Percentiles rank a stretch among this genome's conserved stretches.
These are phyloP conservation scores for Opisthocomus hoazin DNA, from an alignment of 2,113 vertebrate species.

Conservation along the genomic window DNA sequence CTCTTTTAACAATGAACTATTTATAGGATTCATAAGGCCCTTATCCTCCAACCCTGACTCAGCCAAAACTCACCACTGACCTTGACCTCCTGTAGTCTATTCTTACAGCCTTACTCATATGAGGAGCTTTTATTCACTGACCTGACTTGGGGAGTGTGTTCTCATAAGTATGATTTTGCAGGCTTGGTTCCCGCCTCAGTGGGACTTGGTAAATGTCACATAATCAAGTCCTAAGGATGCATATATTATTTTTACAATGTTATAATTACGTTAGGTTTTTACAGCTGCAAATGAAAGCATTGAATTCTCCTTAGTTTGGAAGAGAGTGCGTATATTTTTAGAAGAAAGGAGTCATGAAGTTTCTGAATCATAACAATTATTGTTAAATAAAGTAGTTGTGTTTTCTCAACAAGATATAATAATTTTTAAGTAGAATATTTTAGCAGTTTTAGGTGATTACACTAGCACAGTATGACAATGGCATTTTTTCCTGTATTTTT, in stretches of 20 bases:
- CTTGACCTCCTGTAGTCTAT: constrained; percentile 33
- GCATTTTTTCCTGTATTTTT: background rate
- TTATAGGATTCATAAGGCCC: constrained; percentile 50
- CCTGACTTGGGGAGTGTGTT: background rate
- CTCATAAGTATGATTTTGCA: background rate
- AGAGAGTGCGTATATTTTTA: background rate
- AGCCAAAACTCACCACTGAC: constrained; percentile 54
- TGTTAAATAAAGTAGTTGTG: background rate
- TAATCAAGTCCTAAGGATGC: background rate
- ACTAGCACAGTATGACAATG: background rate
- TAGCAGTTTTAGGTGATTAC: background rate
- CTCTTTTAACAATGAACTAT: constrained; percentile 53
- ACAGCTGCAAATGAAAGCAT: background rate
- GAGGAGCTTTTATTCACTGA: background rate
- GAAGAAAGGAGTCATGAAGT: background rate
- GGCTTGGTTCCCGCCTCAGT: background rate
- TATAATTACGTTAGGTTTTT: background rate
- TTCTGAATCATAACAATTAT: background rate
- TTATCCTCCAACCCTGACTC: constrained; percentile 55
- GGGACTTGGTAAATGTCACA: constrained; percentile 10
- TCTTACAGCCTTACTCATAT: constrained; percentile 33
- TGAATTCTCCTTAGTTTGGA: background rate
- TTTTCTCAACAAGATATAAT: background rate
- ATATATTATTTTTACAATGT: background rate
- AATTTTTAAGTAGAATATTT: background rate